These are phyloP conservation scores for Biston betularia DNA, from an alignment of 2,888 invertebrate genomes.

Conservation along the genomic window DNA sequence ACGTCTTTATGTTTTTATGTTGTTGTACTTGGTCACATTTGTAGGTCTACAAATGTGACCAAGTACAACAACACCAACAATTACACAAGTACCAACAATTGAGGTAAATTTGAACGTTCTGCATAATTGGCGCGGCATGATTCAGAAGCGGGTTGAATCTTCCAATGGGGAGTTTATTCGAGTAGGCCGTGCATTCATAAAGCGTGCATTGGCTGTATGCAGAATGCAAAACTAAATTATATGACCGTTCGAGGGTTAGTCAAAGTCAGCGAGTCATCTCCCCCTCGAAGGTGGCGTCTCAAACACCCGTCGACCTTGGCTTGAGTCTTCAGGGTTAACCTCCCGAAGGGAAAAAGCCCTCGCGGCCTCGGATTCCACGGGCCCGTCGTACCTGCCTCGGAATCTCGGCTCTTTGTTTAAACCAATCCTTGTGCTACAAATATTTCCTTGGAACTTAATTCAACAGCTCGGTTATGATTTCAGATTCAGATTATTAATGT, in stretches of 20 bases:
- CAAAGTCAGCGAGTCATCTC: constrained; percentile 77
- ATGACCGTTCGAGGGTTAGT: constrained; percentile 66
- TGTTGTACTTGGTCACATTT: neutral
- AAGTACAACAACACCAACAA: neutral
- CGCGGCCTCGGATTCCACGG: constrained; percentile 64
- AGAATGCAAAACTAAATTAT: constrained; percentile 61
- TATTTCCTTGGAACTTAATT: constrained; percentile 45
- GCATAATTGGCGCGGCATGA: constrained; percentile 29
- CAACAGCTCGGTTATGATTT: constrained; percentile 9
- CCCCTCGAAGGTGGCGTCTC: constrained; percentile 72
- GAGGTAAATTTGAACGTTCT: constrained; percentile 13
- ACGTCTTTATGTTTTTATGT: neutral
- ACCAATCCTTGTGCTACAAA: constrained; percentile 46
- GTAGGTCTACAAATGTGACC: neutral
- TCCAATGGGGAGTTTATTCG: constrained; percentile 36
- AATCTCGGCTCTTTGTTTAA: constrained; percentile 61
- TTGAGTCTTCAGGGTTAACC: constrained; percentile 71
- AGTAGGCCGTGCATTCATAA: constrained; percentile 57
- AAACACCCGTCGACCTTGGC: constrained; percentile 74
- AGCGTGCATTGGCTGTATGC: constrained; percentile 68
- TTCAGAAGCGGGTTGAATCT: constrained; percentile 23
- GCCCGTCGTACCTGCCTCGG: constrained; percentile 65
- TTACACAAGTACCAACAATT: constrained; percentile 10
- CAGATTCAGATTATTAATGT: neutral
- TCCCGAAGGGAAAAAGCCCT: constrained; percentile 70